A percentile compares a stretch with the other conserved stretches of the same genome.
Evolutionary conservation across 2,888 invertebrate genomes (phyloP).

Genomic region (Lepidonotus clava): DNA sequence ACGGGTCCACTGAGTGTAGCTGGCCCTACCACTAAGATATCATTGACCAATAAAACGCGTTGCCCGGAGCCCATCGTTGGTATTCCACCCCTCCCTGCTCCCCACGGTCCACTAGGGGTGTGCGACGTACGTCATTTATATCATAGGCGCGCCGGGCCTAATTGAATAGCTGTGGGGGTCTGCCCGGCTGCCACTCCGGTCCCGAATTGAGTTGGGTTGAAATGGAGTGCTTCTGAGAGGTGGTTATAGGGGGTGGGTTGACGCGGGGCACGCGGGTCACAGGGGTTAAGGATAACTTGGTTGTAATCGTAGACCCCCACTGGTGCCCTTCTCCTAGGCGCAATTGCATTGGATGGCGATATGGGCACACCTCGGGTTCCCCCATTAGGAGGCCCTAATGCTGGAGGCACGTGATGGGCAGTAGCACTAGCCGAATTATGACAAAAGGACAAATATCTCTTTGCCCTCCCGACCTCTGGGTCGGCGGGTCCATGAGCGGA

Average conservation of each 20-base stretch:
- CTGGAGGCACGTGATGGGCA: neutral
- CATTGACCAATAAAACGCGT: conserved; percentile 47
- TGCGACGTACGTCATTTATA: conserved; percentile 49
- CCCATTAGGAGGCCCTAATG: conserved; percentile 33
- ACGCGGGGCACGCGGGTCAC: conserved; percentile 14
- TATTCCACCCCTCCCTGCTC: neutral
- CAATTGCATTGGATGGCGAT: conserved; percentile 43
- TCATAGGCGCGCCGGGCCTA: conserved; percentile 37
- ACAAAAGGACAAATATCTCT: conserved; percentile 48
- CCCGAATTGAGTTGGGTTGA: conserved; percentile 22
- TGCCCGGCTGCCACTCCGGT: conserved; percentile 7
- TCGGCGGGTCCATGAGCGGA: conserved; percentile 12
- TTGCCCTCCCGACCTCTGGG: conserved; percentile 20
- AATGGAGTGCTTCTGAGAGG: conserved; percentile 41
- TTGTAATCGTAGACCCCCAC: conserved; percentile 52
- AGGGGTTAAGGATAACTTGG: conserved; percentile 43
- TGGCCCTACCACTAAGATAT: conserved; percentile 46
- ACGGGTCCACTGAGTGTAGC: conserved; percentile 42
- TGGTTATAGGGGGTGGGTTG: neutral
- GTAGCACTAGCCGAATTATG: neutral
- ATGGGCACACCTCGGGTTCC: conserved; percentile 7
- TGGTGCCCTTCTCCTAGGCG: neutral
- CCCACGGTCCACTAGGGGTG: conserved; percentile 33
- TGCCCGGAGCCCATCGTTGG: conserved; percentile 14
- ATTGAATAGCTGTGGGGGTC: conserved; percentile 30